Conservation (phyloP, 1,140 invertebrate genomes). For the Nebria ingens region DNA sequence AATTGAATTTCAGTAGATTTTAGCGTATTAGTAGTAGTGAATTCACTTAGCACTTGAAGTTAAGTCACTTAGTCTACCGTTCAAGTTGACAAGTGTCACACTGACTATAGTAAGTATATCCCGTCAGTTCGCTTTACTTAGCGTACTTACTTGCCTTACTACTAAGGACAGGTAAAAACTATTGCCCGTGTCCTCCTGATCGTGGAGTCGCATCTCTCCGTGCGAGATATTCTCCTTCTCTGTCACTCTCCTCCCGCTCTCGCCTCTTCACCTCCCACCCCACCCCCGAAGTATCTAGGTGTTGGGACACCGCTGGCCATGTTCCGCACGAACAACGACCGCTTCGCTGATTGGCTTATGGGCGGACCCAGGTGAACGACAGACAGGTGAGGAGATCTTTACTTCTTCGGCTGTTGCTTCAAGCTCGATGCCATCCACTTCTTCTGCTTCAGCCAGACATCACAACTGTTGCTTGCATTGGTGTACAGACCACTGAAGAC, state of each 20-base stretch:
- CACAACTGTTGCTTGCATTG: too few relatives aligned
- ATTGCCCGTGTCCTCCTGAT: not conserved
- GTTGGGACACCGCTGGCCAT: slow-evolving; percentile 2
- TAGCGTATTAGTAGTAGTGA: too few relatives aligned
- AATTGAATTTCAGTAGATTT: too few relatives aligned
- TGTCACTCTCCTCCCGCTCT: not conserved
- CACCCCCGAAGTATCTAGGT: too few relatives aligned
- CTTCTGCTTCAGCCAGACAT: not conserved
- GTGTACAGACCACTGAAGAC: too few relatives aligned
- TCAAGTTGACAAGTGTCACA: too few relatives aligned
- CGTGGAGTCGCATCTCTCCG: not conserved
- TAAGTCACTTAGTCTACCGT: too few relatives aligned
- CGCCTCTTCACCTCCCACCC: not conserved
- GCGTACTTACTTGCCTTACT: too few relatives aligned
- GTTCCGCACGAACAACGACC: not conserved
- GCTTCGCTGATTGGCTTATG: not conserved
- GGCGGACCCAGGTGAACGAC: not conserved
- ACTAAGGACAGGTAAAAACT: slow-evolving; percentile 4
- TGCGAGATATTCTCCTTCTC: not conserved
- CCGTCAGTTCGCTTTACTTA: not conserved
- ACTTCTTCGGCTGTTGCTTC: not conserved
- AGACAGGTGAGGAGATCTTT: not conserved
- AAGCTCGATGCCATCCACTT: not conserved
- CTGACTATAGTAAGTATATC: too few relatives aligned
- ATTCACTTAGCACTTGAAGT: too few relatives aligned